Base-by-base conservation (phyloP, 2,888 invertebrate species). In the Augiades crinisus region DNA sequence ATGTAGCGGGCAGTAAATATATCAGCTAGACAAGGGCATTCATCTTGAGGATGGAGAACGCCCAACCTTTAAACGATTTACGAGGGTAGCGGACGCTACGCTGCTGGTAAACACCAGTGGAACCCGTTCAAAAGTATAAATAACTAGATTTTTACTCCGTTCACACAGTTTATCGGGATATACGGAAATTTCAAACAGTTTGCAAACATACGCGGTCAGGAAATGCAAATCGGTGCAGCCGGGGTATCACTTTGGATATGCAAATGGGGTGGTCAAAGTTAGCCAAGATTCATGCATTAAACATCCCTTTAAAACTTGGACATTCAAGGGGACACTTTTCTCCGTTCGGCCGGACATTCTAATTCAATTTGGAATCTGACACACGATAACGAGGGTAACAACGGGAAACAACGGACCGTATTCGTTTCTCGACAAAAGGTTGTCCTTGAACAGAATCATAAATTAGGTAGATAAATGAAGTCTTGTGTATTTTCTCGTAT, bases 41-140 rank as follows among this genome's bases (percentile, higher is more conserved):
- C 79, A 81, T 88, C 87, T 85, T 80, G 71, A 81, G 79, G 79
- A 81, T 78, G 78, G 76, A 77, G 77, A 77, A 80, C 82, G 83
- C 82, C 83, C 78, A 82, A 79, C 84, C 86, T 83, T 85, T 83
- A 83, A 82, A 81, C 82, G 88, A 88, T 88, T 88, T 86, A 88
- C 82, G 87, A 83, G 77, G 81, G 73, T 73, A 70, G 68, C 76
- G 74, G 69, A 70, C 72, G 73, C 68, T 49, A 43, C 22, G n/a
- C 12, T 63, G 63, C 68, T 73, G 70, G 79, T 79, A 68, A 67
- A 68, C 63, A 67, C 58, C 62, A 58, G 61, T 40, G 56, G 54
- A 56, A 56, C 54, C 56, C 53, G 53, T 16, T 58, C 51, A 41
- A 55, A 59, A 54, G 60, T 58, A 63, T 61, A 61, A 61, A 59